These are phyloP conservation scores for Scalopus aquaticus DNA, from an alignment of 2,113 vertebrate species.

Conservation along the genomic window DNA sequence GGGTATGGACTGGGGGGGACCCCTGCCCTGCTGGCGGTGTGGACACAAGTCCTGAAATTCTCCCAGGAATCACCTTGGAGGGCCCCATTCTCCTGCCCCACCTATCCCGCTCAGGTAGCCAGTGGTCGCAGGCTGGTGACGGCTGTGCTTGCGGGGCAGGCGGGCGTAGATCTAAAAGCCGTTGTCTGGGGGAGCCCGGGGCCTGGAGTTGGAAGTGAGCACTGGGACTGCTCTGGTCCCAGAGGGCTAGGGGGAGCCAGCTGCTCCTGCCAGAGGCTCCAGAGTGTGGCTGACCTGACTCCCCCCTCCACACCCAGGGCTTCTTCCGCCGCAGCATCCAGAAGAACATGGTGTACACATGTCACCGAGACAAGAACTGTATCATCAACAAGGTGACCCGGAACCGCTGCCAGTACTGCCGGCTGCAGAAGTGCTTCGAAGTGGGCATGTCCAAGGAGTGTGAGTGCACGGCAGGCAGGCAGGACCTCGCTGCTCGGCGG, in stretches of 20 bases:
- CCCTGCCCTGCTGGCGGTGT: background rate
- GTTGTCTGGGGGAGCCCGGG: too few species aligned
- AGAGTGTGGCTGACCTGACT: background rate
- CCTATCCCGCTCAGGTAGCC: background rate
- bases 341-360: constrained; percentile 99
- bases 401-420: constrained; percentile 99
- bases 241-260: too few species aligned
- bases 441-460: constrained; percentile 99
- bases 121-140: background rate
- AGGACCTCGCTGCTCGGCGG: too few species aligned
- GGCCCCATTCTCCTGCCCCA: background rate
- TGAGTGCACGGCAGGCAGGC: constrained; percentile 84
- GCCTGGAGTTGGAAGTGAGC: too few species aligned
- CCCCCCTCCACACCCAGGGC: constrained; percentile 85
- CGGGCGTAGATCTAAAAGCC: too few species aligned
- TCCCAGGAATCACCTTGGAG: background rate
- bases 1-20: background rate
- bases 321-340: constrained; percentile 99
- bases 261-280: background rate
- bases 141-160: too few species aligned
- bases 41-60: background rate
- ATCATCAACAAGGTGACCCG: constrained; percentile 99
- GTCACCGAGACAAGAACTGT: constrained; percentile 98
- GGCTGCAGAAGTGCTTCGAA: constrained; percentile 99
- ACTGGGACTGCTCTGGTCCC: too few species aligned